phyloP scores from a whole-genome alignment of 92 coral and sea anemone species.

The Epizoanthus ramosus region DNA sequence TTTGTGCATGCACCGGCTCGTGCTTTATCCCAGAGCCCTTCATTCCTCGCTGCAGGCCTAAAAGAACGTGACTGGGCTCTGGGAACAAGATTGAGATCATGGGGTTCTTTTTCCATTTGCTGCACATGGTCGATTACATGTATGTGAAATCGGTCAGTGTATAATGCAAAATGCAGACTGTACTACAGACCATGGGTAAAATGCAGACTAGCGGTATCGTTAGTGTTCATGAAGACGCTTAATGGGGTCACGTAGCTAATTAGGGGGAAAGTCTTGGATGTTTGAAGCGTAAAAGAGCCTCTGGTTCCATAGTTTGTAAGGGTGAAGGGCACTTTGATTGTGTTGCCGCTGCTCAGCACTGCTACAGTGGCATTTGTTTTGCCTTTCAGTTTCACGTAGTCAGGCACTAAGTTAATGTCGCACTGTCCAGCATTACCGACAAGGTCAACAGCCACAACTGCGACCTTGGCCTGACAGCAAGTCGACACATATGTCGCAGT shows the following conservation, averaged over 20 bases:
- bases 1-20: too few relatives aligned
- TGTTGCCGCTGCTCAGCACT: conserved; percentile 28
- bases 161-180: too few relatives aligned
- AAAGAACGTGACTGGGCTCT: too few relatives aligned
- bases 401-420: conserved; percentile 19
- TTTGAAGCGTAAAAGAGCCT: conserved; percentile 41
- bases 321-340: conserved; percentile 46
- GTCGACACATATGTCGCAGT: conserved; percentile 46
- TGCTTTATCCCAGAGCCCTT: too few relatives aligned
- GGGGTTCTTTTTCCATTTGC: too few relatives aligned
- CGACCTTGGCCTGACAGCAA: conserved; percentile 59
- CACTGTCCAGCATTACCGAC: conserved; percentile 50
- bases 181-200: too few relatives aligned
- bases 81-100: too few relatives aligned
- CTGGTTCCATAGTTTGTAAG: conserved; percentile 50
- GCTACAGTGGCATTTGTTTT: conserved; percentile 21
- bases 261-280: conserved; percentile 17
- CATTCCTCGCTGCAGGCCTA: too few relatives aligned
- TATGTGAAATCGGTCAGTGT: too few relatives aligned
- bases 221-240: conserved; percentile 23
- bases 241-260: conserved; percentile 51
- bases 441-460: conserved; percentile 46
- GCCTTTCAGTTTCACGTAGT: neutral
- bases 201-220: conserved; percentile 7
- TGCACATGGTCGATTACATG: too few relatives aligned